A percentile compares a stretch with the other conserved stretches of the same genome.
Conservation (phyloP, 2,113 vertebrate genomes). For the Columba janthina region DNA sequence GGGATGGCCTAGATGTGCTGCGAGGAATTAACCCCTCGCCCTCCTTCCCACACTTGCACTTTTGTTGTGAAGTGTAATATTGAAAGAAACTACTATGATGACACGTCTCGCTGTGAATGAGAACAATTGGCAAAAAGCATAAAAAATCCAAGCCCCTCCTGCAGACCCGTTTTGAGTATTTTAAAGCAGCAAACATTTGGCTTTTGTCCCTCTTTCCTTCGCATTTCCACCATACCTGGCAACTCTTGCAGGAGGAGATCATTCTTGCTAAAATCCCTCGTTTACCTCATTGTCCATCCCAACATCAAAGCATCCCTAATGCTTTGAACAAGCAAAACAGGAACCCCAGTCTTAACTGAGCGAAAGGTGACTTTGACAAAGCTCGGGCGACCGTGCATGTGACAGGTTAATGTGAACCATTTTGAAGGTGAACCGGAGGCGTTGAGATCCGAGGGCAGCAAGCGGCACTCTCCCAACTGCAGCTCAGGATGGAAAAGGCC, state of each 20-base stretch:
- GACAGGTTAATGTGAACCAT: background rate
- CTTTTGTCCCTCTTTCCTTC: background rate
- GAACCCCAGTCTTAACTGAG: background rate
- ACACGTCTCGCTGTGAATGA: background rate
- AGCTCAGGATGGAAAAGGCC: background rate
- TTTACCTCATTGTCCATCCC: background rate
- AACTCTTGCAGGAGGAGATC: background rate
- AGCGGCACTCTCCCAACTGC: background rate
- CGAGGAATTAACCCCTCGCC: background rate
- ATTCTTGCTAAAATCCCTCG: background rate
- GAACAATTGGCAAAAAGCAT: background rate
- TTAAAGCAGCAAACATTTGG: background rate
- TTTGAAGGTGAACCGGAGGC: background rate
- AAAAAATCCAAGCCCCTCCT: background rate
- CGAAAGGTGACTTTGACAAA: background rate
- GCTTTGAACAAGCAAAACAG: background rate
- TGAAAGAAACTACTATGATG: background rate
- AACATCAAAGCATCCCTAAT: background rate
- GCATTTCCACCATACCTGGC: background rate
- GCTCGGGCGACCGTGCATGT: rapidly evolving
- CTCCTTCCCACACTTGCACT: background rate
- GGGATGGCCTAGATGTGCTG: conserved; percentile 25
- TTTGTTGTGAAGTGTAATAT: background rate
- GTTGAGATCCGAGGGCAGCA: background rate
- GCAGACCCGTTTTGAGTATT: background rate